Evolutionary conservation across 2,113 vertebrate genomes (phyloP).

Genomic region (Pionites leucogaster): DNA sequence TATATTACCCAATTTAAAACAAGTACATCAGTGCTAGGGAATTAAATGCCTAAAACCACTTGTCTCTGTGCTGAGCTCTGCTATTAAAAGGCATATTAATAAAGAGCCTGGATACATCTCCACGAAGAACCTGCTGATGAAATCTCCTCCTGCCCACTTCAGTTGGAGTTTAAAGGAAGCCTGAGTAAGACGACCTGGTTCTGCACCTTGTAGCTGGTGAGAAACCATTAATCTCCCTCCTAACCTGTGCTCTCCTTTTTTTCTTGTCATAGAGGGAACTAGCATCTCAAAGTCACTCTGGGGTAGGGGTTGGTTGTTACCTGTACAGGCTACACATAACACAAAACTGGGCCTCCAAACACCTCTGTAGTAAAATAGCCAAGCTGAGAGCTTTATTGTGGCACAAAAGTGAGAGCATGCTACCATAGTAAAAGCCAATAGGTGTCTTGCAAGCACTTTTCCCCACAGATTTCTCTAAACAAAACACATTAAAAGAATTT

Average conservation of each 20-base stretch:
- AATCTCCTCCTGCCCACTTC: background rate
- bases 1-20: background rate
- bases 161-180: background rate
- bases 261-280: background rate
- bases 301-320: background rate
- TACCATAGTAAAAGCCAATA: background rate
- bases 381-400: background rate
- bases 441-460: background rate
- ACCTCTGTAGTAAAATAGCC: background rate
- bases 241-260: background rate
- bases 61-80: background rate
- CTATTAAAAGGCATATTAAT: background rate
- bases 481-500: background rate
- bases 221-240: background rate
- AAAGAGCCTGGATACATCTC: background rate
- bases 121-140: background rate
- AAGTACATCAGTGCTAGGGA: background rate
- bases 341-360: background rate
- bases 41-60: background rate
- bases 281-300: background rate
- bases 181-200: background rate
- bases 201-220: background rate
- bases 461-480: background rate
- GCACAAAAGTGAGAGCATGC: background rate
- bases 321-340: fast-evolving